Percentiles rank a stretch among this genome's conserved stretches.
Conservation (phyloP, 2,888 invertebrate genomes). For the Pseudanteris insignis region DNA sequence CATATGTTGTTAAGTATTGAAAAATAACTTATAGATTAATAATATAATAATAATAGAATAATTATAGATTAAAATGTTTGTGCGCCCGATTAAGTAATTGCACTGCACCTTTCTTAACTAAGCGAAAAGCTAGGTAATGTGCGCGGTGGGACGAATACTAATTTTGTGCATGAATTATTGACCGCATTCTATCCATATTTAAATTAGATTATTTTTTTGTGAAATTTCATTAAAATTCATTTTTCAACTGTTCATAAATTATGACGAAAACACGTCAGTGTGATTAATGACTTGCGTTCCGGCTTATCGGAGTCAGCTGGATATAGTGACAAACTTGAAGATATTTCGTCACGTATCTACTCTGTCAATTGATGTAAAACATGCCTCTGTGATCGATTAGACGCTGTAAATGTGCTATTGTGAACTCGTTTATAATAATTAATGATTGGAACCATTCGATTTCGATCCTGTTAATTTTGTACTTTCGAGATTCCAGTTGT, state of each 20-base stretch:
- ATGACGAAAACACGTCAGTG: slow-evolving; percentile 33
- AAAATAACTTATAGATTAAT: no score
- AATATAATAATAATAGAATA: no score
- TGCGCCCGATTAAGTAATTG: slow-evolving; percentile 3
- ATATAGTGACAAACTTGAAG: slow-evolving; percentile 35
- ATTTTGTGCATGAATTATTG: slow-evolving; percentile 19
- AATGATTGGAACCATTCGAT: slow-evolving; percentile 22
- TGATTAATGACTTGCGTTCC: slow-evolving; percentile 30
- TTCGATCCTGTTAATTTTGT: slow-evolving; percentile 10
- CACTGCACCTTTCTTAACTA: slow-evolving; percentile 2
- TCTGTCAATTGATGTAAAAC: slow-evolving; percentile 19
- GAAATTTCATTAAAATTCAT: slow-evolving; percentile 28
- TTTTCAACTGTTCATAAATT: slow-evolving; percentile 20
- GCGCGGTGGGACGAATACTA: slow-evolving; percentile 19
- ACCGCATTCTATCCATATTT: slow-evolving; percentile 20
- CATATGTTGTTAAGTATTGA: no score
- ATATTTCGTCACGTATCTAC: slow-evolving; percentile 37
- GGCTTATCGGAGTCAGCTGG: slow-evolving; percentile 24
- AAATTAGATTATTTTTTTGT: slow-evolving; percentile 12
- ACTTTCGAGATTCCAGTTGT: slow-evolving; percentile 5
- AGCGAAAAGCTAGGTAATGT: slow-evolving; percentile 6
- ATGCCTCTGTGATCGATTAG: slow-evolving; percentile 38
- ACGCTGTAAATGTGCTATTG: slow-evolving; percentile 17
- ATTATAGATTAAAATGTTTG: slow-evolving; percentile 1
- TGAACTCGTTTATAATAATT: slow-evolving; percentile 38